Evolutionary conservation across 2,888 invertebrate genomes (phyloP).

Genomic region (Cepaea hortensis): DNA sequence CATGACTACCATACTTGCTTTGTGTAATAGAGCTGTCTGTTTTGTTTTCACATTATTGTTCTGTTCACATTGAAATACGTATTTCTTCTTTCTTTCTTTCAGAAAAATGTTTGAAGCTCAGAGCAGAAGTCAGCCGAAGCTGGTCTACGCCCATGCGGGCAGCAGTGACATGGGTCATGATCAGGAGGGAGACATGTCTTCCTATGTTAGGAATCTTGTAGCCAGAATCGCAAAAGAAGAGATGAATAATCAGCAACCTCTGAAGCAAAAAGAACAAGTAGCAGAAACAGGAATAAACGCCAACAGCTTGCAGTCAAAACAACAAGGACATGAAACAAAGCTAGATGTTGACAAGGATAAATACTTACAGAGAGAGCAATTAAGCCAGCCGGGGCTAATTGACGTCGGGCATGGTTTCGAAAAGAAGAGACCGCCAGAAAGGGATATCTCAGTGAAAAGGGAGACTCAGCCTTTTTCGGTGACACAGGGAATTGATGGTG

Average conservation of each 20-base stretch:
- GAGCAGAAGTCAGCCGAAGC: conserved; percentile 22
- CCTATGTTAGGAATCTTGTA: neutral
- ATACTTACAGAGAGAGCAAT: neutral
- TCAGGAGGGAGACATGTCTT: neutral
- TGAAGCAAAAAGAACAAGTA: neutral
- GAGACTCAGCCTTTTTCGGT: neutral
- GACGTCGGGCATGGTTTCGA: neutral
- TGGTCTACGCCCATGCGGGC: conserved; percentile 10
- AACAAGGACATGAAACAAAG: neutral
- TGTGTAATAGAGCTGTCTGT: neutral
- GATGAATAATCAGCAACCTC: no score
- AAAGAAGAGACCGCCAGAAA: neutral
- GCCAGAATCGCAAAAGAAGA: neutral
- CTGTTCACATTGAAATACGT: neutral
- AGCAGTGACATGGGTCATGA: neutral
- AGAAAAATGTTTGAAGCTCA: conserved; percentile 31
- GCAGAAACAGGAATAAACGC: neutral
- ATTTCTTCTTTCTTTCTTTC: neutral
- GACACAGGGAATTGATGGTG: neutral
- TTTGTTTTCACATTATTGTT: neutral
- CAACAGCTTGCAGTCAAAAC: neutral
- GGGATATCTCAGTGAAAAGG: neutral
- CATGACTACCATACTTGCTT: no score
- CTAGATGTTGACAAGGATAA: neutral
- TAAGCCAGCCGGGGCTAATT: neutral